Base-by-base conservation (phyloP, 2,113 vertebrate species). In the Urocolius indicus region DNA sequence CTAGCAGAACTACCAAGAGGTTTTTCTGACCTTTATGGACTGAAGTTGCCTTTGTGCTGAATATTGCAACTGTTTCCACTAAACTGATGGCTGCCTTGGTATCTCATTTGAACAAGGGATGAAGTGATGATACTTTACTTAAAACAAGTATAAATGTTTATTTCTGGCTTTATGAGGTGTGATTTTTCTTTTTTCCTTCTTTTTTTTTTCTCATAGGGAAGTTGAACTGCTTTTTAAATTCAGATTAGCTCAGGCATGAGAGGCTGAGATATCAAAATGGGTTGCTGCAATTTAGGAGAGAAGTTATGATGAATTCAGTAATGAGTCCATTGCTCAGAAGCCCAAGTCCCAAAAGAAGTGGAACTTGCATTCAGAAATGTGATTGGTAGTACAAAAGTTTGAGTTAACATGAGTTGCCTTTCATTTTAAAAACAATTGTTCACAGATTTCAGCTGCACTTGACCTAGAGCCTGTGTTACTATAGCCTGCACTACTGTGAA, bases 281-380 rank as follows among this genome's bases (percentile, higher is more conserved):
- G 12, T 36, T 52, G 30, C 43, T 75, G 45, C 19, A 23, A 32
- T n/a, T 59, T 59, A 43, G 26, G 51, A 75, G 26, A 54, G 34
- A 62, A 23, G 27, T 10, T n/a, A 45, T 36, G 15, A 12, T 0
- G 0, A 65, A 69, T 59, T 65, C 30, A 16, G 30, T 43, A 49
- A 41, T 0, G 1, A 59, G n/a, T 21, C 29, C 3, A 0, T 84
- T 73, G 32, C 24, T 46, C 1, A 4, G 45, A 80, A 26, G 10
- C 26, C 38, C 18, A 69, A 7, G 62, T 41, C 22, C 45, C 45
- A 52, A 36, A 24, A 63, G 27, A 59, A 61, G 7, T 7, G 27
- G 30, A 65, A 20, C 26, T 10, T 65, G 16, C 2, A 6, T 43
- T 49, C 30, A 55, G 41, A 84, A 88, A 36, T 8, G 9, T 0